These are phyloP conservation scores for Scolopax bukidnonensis DNA, from an alignment of 2,797 vertebrate genomes.

Conservation along the genomic window DNA sequence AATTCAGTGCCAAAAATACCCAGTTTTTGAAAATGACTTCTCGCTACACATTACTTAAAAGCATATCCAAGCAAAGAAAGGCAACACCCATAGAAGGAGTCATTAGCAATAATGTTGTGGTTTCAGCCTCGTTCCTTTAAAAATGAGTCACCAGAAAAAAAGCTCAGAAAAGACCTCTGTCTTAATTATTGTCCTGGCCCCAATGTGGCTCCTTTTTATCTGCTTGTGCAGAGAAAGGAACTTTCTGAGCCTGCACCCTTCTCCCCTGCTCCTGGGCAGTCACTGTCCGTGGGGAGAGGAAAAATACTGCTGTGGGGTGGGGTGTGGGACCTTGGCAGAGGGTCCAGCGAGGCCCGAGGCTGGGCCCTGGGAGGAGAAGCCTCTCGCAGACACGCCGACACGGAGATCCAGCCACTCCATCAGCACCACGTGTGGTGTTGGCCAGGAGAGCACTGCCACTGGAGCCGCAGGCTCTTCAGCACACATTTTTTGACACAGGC, in stretches of 20 bases:
- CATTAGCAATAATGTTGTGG: neutral
- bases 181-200: neutral
- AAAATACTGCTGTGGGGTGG: neutral
- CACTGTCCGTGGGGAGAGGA: neutral
- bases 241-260: neutral
- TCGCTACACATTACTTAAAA: neutral
- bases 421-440: neutral
- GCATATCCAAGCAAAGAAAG: neutral
- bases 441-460: neutral
- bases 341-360: neutral
- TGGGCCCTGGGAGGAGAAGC: neutral
- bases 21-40: neutral
- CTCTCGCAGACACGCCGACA: fast-evolving
- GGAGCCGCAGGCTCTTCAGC: neutral
- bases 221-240: neutral
- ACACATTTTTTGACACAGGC: neutral
- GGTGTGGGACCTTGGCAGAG: fast-evolving
- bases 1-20: neutral
- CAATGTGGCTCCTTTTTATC: neutral
- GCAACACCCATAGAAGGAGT: neutral
- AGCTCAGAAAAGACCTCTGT: neutral
- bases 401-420: neutral
- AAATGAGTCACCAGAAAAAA: neutral
- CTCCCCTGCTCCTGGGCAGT: neutral
- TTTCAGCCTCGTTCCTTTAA: neutral